A percentile compares a stretch with the other conserved stretches of the same genome.
Conservation (phyloP, 2,797 vertebrate species). For the Micrastur ruficollis region DNA sequence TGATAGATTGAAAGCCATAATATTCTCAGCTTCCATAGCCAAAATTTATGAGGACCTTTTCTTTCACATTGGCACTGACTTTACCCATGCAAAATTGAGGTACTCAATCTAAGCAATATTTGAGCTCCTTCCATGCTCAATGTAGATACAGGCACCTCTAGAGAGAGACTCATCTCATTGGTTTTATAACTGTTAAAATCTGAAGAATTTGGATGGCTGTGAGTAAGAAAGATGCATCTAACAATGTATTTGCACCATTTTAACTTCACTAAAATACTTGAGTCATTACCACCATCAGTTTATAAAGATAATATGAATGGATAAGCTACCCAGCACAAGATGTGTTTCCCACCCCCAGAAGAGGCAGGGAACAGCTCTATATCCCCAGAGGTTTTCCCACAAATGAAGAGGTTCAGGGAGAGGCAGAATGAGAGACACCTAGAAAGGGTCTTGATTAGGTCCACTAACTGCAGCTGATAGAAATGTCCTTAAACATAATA, state of each 20-base stretch:
- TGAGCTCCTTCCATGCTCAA: neutral
- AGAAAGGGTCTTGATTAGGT: neutral
- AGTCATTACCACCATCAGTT: neutral
- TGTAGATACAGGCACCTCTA: neutral
- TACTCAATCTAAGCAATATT: neutral
- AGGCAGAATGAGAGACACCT: neutral
- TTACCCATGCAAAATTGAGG: neutral
- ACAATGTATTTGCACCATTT: neutral
- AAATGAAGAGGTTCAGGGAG: neutral
- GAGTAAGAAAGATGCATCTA: neutral
- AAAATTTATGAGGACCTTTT: neutral
- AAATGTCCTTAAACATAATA: neutral
- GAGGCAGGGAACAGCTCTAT: neutral
- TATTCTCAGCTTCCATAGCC: neutral
- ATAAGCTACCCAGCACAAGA: neutral
- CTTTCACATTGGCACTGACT: neutral
- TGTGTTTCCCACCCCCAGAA: neutral
- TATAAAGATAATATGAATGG: neutral
- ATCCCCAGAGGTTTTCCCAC: neutral
- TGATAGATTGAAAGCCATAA: neutral
- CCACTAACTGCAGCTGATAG: neutral
- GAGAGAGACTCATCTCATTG: neutral
- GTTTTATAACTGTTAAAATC: neutral
- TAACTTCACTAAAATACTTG: neutral
- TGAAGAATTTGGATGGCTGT: neutral